These are phyloP conservation scores for Pammene aurita DNA, from an alignment of 2,888 invertebrate species.

Conservation along the genomic window DNA sequence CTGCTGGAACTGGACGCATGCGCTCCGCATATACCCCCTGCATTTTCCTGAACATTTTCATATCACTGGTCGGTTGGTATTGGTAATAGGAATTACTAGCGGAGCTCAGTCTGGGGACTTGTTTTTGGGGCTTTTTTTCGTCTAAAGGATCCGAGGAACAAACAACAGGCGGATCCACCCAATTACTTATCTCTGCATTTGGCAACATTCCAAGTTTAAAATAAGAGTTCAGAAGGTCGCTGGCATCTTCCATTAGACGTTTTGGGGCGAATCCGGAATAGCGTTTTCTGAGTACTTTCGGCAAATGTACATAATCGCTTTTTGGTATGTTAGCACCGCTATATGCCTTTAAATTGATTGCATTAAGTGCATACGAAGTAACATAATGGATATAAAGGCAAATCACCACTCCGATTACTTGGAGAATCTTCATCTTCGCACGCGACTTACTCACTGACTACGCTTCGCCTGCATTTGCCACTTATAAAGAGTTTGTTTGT, in stretches of 20 bases:
- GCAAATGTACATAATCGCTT: background rate
- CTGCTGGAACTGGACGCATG: background rate
- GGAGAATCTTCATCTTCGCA: constrained; percentile 7
- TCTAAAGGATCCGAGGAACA: background rate
- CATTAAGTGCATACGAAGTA: background rate
- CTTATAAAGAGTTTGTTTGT: constrained; percentile 20
- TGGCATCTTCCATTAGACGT: background rate
- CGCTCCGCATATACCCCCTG: background rate
- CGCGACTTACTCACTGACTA: background rate
- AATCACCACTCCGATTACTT: constrained; percentile 12
- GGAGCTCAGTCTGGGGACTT: background rate
- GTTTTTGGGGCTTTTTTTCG: background rate
- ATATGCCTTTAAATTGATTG: background rate
- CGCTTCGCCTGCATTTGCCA: background rate
- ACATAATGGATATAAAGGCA: background rate
- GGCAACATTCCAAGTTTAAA: constrained; percentile 1
- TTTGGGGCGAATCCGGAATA: background rate
- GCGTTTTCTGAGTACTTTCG: background rate
- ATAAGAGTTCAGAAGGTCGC: constrained; percentile 17
- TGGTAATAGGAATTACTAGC: background rate
- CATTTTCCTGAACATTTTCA: background rate
- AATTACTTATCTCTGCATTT: background rate
- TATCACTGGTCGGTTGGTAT: background rate
- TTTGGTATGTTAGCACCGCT: background rate
- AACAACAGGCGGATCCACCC: background rate